A percentile compares a stretch with the other conserved stretches of the same genome.
These are phyloP conservation scores for Acanthornis magna DNA, from an alignment of 2,797 vertebrate genomes.

Conservation along the genomic window DNA sequence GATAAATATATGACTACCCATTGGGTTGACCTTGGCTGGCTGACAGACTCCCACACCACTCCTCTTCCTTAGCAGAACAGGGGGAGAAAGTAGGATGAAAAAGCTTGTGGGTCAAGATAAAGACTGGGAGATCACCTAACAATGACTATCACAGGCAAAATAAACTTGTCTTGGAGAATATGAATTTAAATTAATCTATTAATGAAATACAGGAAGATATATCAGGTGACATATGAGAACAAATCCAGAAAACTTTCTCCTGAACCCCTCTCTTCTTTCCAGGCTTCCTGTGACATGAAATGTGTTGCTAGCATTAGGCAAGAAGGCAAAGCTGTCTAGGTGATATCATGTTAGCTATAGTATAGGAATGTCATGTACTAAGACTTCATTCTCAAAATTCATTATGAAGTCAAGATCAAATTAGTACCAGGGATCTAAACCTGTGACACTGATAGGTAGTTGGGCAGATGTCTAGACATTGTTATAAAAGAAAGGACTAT, in stretches of 20 bases:
- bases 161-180: background rate
- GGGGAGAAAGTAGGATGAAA: background rate
- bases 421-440: background rate
- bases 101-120: background rate
- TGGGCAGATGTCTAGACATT: background rate
- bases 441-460: background rate
- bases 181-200: background rate
- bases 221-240: background rate
- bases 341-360: background rate
- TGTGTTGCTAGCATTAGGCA: background rate
- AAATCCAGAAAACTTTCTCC: background rate
- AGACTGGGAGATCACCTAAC: background rate
- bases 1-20: background rate
- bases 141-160: background rate
- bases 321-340: background rate
- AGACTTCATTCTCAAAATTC: background rate
- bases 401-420: background rate
- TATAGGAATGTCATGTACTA: background rate
- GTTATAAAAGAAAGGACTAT: background rate
- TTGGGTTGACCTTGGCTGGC: background rate
- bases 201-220: background rate
- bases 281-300: background rate
- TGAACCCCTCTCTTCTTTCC: accelerated
- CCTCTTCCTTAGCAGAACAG: background rate
- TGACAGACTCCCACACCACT: background rate